Evolutionary conservation across 1,140 invertebrate species (phyloP).

Genomic region (Scaptodrosophila lebanonensis): DNA sequence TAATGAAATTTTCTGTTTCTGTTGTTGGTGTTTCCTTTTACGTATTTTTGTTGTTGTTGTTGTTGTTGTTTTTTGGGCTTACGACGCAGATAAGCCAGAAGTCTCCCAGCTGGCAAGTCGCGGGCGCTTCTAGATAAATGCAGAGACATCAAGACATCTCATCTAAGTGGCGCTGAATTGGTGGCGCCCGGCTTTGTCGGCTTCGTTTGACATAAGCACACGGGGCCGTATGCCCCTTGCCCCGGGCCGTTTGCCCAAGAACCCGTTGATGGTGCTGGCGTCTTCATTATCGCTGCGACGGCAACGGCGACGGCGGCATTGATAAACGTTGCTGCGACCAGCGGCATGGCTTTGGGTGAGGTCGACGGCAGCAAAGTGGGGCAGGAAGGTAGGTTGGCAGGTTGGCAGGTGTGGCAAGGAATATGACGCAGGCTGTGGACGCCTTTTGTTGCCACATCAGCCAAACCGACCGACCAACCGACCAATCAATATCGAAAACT

Average conservation of each 20-base stretch:
- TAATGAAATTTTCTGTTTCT: slow-evolving; percentile 61
- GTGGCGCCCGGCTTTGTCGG: slow-evolving; percentile 43
- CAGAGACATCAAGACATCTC: slow-evolving; percentile 68
- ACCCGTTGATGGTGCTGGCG: slow-evolving; percentile 51
- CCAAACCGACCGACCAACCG: not conserved
- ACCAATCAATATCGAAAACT: slow-evolving; percentile 36
- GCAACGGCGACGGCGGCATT: slow-evolving; percentile 36
- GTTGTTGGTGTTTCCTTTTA: slow-evolving; percentile 19
- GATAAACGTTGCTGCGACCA: slow-evolving; percentile 56
- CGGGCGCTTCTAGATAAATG: slow-evolving; percentile 1
- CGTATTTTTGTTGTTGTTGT: slow-evolving; percentile 14
- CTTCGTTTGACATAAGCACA: slow-evolving; percentile 53
- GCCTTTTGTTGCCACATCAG: not conserved
- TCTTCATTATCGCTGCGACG: slow-evolving; percentile 57
- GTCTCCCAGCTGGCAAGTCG: not conserved
- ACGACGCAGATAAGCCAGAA: not conserved
- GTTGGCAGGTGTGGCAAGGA: slow-evolving; percentile 55
- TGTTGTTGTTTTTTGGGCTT: slow-evolving; percentile 18
- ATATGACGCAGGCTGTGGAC: slow-evolving; percentile 6
- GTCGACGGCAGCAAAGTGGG: slow-evolving; percentile 27
- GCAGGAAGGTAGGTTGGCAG: too few relatives aligned
- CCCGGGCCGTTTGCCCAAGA: slow-evolving; percentile 4
- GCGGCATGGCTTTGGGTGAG: slow-evolving; percentile 32
- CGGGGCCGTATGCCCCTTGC: not conserved
- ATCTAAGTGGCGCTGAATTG: slow-evolving; percentile 70